Conservation (phyloP, 2,113 vertebrate genomes). For the Phalacrocorax carbo region DNA sequence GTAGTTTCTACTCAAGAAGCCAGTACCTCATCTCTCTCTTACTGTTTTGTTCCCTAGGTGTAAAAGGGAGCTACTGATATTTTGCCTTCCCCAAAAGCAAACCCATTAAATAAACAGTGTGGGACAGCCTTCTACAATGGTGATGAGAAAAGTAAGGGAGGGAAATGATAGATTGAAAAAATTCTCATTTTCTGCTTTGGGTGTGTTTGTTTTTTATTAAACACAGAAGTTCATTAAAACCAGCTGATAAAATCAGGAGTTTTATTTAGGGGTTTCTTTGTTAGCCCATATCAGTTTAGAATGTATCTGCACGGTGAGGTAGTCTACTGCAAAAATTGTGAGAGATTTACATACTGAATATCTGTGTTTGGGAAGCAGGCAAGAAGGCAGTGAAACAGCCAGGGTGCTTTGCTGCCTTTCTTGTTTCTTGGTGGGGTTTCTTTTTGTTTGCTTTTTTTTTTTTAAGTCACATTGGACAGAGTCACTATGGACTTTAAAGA, state of each 20-base stretch:
- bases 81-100: neutral
- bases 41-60: neutral
- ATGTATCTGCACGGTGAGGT: neutral
- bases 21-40: neutral
- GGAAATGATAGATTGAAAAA: neutral
- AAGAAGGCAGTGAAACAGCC: neutral
- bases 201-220: slow-evolving; percentile 19
- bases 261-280: neutral
- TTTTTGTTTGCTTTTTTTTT: neutral
- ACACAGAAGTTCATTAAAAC: neutral
- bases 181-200: neutral
- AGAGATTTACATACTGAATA: neutral
- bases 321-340: neutral
- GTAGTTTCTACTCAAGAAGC: neutral
- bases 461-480: neutral
- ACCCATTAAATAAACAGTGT: neutral
- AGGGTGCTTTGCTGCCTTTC: neutral
- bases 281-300: neutral
- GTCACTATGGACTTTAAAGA: neutral
- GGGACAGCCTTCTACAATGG: neutral
- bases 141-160: neutral
- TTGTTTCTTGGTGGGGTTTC: neutral
- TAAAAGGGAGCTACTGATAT: neutral
- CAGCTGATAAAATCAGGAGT: neutral
- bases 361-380: neutral